Base-by-base conservation (phyloP, 92 coral and sea anemone genomes). In the Phenganax marumi region DNA sequence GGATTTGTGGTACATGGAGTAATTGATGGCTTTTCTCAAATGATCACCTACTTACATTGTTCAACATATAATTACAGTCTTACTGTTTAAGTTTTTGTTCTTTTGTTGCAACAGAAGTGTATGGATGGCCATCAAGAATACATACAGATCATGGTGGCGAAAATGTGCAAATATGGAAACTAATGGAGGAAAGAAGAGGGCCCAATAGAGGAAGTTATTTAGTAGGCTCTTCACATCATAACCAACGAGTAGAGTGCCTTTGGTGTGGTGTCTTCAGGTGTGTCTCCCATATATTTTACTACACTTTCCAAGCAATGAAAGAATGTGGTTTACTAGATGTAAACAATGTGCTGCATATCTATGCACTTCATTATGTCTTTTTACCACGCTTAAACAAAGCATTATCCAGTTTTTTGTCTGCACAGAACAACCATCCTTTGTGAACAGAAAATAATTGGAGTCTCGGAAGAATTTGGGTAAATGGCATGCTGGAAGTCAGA, bases 401-500 rank as follows among this genome's bases (percentile, higher is more conserved):
- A 47, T 47, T 66, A 12, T 12, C 82, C n/a, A 76, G 81, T 74
- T 85, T 88, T 88, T 66, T 55, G 16, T 63, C 81, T 64, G 91
- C 91, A 77, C 81, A 84, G 89, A 88, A 81, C 82, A 60, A 72
- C 84, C 86, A 85, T 71, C 91, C 89, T 13, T 46, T 77, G 69
- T 25, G 82, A 21, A 74, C 80, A 60, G 80, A 74, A 70, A 79
- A 84, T 75, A 81, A 81, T 80, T 63, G 19, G 51, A 10, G 62
- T 63, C 80, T 66, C 9, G 21, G 72, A 70, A 70, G 80, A 66
- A 81, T 85, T 85, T 57, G 63, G 84, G 80, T 73, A 33, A 43
- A 80, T 80, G 85, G 85, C 80, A 80, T 47, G 69, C 61, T 80
- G 56, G 80, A 74, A 39, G 47, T 51, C 16, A 60, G 47, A 25